Percentiles rank a stretch among this genome's conserved stretches.
Evolutionary conservation across 2,797 vertebrate species (phyloP).

Genomic region (Syngnathus acus): DNA sequence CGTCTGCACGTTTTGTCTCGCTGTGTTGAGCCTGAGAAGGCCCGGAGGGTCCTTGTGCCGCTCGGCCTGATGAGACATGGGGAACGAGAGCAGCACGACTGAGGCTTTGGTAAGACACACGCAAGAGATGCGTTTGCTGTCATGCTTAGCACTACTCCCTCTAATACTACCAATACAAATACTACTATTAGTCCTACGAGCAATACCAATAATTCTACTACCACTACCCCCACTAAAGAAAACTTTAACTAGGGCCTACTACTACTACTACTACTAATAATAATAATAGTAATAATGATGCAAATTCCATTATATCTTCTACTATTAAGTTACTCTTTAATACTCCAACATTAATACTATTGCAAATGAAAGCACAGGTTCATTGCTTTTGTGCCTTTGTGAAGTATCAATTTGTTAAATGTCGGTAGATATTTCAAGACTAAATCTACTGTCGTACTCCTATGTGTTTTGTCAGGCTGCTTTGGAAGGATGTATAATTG

Average conservation of each 20-base stretch:
- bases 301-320: background rate
- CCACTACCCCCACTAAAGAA: background rate
- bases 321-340: no score
- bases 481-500: background rate
- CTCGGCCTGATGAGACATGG: constrained; percentile 62
- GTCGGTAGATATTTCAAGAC: background rate
- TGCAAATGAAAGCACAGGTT: background rate
- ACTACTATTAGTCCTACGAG: background rate
- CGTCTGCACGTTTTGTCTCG: constrained; percentile 13
- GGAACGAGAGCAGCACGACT: constrained; percentile 71
- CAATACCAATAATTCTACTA: background rate
- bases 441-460: background rate
- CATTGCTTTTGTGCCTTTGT: background rate
- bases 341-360: no score
- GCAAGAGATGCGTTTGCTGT: constrained; percentile 11
- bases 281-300: background rate
- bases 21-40: constrained; percentile 8
- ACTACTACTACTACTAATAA: background rate
- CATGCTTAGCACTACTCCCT: background rate
- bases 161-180: background rate
- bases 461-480: background rate
- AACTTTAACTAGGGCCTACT: background rate
- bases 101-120: constrained; percentile 63
- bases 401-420: background rate
- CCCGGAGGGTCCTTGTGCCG: constrained; percentile 28